Percentiles rank a stretch among this genome's conserved stretches.
These are phyloP conservation scores for Philonicus albiceps DNA, from an alignment of 2,888 invertebrate genomes.

Conservation along the genomic window DNA sequence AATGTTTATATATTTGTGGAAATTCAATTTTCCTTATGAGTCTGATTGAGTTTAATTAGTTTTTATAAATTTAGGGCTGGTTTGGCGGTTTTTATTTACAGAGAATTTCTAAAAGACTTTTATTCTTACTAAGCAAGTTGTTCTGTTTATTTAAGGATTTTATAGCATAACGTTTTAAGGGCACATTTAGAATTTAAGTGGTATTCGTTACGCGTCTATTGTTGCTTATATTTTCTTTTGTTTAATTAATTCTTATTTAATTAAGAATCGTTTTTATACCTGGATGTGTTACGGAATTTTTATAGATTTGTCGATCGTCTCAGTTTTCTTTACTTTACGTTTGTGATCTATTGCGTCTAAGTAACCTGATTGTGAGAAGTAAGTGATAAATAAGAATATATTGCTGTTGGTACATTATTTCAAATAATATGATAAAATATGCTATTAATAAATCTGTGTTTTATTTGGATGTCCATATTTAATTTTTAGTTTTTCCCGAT, in stretches of 20 bases:
- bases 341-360: neutral
- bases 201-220: neutral
- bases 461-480: neutral
- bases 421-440: neutral
- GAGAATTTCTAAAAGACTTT: neutral
- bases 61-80: neutral
- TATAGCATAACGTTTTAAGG: neutral
- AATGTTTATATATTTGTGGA: neutral
- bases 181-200: neutral
- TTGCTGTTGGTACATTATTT: constrained; percentile 15
- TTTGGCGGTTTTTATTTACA: neutral
- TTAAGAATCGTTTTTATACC: neutral
- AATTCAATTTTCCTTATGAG: neutral
- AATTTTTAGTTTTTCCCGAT: no score
- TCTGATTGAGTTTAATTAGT: constrained; percentile 7
- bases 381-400: neutral
- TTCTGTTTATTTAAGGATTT: neutral
- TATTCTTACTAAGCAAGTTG: neutral
- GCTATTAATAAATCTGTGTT: neutral
- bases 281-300: neutral
- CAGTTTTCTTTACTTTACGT: neutral
- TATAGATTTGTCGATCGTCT: neutral
- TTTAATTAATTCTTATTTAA: neutral
- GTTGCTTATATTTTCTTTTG: neutral
- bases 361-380: neutral